Conservation (phyloP, 2,888 invertebrate genomes). For the Hydropsyche betteni region DNA sequence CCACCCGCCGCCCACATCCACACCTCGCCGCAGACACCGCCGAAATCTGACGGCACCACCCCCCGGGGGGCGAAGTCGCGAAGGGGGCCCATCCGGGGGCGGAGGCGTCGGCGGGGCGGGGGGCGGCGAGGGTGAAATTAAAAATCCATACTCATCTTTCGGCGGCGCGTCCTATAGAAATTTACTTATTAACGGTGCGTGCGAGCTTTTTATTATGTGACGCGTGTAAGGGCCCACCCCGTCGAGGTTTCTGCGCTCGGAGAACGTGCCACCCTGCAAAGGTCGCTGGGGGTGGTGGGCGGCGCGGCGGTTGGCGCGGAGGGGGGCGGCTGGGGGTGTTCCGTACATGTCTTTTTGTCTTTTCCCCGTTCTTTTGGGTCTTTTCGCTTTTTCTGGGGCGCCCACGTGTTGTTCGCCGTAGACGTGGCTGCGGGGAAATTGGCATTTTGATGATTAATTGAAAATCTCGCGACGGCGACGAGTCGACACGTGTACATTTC, state of each 20-base stretch:
- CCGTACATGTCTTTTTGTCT: constrained; percentile 32
- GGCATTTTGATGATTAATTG: constrained; percentile 51
- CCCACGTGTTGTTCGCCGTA: background rate
- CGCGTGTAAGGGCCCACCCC: constrained; percentile 43
- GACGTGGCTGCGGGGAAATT: constrained; percentile 39
- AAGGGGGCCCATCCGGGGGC: constrained; percentile 1
- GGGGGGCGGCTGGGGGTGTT: background rate
- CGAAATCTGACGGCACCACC: constrained; percentile 31
- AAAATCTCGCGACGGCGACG: constrained; percentile 21
- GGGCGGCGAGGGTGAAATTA: constrained; percentile 41
- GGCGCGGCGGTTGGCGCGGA: background rate
- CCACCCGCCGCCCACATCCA: constrained; percentile 32
- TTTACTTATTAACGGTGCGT: constrained; percentile 50
- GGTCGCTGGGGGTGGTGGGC: constrained; percentile 16
- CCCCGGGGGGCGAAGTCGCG: constrained; percentile 1
- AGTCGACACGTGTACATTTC: constrained; percentile 23
- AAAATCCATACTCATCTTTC: constrained; percentile 52
- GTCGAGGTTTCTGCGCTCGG: background rate
- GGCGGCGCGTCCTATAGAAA: constrained; percentile 50
- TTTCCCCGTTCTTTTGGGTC: constrained; percentile 26
- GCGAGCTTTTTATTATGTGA: constrained; percentile 49
- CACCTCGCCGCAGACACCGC: constrained; percentile 29
- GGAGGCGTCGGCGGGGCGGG: background rate
- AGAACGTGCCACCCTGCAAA: constrained; percentile 14
- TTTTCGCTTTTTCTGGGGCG: constrained; percentile 8